Evolutionary conservation across 2,797 vertebrate species (phyloP).

Genomic region (Glyptemys insculpta): DNA sequence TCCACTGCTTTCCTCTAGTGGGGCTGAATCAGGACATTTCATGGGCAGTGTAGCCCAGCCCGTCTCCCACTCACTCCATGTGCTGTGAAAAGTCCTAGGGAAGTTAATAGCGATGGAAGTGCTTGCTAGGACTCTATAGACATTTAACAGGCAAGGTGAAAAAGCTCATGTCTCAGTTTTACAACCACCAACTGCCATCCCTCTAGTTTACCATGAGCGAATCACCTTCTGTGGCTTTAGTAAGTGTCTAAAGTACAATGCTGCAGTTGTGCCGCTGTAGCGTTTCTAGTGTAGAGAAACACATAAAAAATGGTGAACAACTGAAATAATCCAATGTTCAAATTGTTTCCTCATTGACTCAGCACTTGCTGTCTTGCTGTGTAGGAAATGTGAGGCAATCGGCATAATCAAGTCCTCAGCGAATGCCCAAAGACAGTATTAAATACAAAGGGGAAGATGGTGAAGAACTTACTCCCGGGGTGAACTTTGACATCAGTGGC

Average conservation of each 20-base stretch:
- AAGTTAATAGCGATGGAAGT: not conserved
- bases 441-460: not conserved
- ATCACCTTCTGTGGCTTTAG: too few relatives aligned
- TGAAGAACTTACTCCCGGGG: not conserved
- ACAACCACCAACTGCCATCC: too few relatives aligned
- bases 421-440: not conserved
- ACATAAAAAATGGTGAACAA: not conserved
- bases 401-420: not conserved
- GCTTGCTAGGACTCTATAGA: not conserved
- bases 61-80: too few relatives aligned
- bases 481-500: not conserved
- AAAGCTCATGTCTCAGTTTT: not conserved
- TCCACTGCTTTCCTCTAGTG: slow-evolving; percentile 1
- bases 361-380: not conserved
- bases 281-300: too few relatives aligned
- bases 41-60: not conserved
- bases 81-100: not conserved
- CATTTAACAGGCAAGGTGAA: too few relatives aligned
- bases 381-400: not conserved
- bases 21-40: not conserved
- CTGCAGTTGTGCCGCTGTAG: too few relatives aligned
- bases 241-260: too few relatives aligned
- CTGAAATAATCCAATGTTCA: not conserved
- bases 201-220: too few relatives aligned
- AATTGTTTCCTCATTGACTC: not conserved